Evolutionary conservation across 2,113 vertebrate species (phyloP).

Genomic region (Lophius piscatorius): DNA sequence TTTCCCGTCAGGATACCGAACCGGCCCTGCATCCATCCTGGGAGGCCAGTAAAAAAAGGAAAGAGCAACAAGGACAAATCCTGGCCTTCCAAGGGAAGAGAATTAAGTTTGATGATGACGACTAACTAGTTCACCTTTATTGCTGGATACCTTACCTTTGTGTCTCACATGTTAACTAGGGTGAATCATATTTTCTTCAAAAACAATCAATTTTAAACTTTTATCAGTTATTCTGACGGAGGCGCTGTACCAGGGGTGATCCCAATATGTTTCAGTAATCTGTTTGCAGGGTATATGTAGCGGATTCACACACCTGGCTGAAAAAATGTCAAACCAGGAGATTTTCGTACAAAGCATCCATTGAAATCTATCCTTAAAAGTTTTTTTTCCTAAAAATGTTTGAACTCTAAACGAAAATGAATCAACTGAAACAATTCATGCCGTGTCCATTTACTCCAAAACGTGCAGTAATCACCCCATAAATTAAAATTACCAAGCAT

Average conservation of each 20-base stretch:
- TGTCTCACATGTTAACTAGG: not conserved
- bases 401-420: too few species aligned
- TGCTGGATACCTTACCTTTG: not conserved
- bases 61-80: slow-evolving; percentile 90
- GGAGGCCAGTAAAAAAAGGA: slow-evolving; percentile 93
- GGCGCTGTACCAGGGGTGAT: not conserved
- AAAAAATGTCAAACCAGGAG: not conserved
- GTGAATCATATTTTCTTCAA: not conserved
- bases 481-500: too few species aligned
- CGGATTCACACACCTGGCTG: not conserved
- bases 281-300: too few species aligned
- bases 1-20: slow-evolving; percentile 61
- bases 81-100: slow-evolving; percentile 94
- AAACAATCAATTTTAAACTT: not conserved
- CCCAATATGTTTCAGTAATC: not conserved
- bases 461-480: too few species aligned
- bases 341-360: not conserved
- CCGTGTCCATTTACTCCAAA: too few species aligned
- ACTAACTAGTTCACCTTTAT: slow-evolving; percentile 35
- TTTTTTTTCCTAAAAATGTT: not conserved
- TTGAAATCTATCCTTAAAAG: not conserved
- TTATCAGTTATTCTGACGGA: not conserved
- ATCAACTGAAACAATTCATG: too few species aligned
- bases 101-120: slow-evolving; percentile 90
- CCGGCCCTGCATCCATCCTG: slow-evolving; percentile 94